Evolutionary conservation across 2,113 vertebrate species (phyloP).

Genomic region (Laticauda colubrina): DNA sequence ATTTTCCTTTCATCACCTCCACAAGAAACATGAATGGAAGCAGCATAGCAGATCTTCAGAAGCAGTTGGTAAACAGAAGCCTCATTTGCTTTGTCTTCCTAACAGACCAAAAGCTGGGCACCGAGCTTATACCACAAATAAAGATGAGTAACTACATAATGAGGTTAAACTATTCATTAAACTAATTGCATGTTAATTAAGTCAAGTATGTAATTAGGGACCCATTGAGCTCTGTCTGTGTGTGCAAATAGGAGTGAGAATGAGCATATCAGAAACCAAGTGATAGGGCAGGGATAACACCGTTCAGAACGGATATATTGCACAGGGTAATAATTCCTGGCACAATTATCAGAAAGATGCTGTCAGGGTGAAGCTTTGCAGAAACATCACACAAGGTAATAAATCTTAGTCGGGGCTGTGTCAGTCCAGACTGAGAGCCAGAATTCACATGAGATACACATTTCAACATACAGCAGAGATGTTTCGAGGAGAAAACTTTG

Average conservation of each 20-base stretch:
- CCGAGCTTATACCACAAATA: conserved; percentile 51
- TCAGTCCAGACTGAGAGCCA: not conserved
- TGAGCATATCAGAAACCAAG: conserved; percentile 53
- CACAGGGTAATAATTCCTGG: fast-evolving
- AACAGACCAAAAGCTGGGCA: conserved; percentile 55
- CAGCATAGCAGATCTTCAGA: conserved; percentile 23
- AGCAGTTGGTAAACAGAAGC: conserved; percentile 41
- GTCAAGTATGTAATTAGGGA: conserved; percentile 65
- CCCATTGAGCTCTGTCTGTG: conserved; percentile 69
- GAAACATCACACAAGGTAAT: not conserved
- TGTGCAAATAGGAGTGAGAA: conserved; percentile 62
- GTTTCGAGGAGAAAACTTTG: not conserved
- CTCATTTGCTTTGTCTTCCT: conserved; percentile 55
- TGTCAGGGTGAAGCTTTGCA: not conserved
- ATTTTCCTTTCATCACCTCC: not conserved
- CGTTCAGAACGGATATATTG: not conserved
- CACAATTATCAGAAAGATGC: not conserved
- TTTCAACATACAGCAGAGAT: not conserved
- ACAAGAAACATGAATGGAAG: not conserved
- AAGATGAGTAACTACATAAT: conserved; percentile 66
- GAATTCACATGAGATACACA: not conserved
- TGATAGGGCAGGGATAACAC: conserved; percentile 14
- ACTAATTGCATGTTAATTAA: conserved; percentile 76
- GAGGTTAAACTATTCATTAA: conserved; percentile 76
- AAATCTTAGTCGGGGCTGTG: not conserved